A percentile compares a stretch with the other conserved stretches of the same genome.
phyloP scores from a whole-genome alignment of 2,113 vertebrate genomes.

The Actenoides hombroni region DNA sequence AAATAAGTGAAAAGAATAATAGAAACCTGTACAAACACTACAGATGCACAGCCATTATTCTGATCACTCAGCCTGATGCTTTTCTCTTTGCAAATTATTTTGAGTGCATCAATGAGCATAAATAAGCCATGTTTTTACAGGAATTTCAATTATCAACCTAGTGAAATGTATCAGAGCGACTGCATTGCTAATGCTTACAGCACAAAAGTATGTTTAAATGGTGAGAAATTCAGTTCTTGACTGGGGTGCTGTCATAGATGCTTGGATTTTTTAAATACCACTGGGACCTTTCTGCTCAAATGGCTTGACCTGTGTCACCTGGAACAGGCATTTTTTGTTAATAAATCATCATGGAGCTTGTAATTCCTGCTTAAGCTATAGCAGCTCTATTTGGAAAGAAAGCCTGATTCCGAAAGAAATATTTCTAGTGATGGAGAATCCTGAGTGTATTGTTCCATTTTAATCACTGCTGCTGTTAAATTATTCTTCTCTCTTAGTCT shows the following conservation, averaged over 20 bases:
- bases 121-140: constrained; percentile 5
- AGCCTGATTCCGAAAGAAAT: background rate
- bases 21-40: background rate
- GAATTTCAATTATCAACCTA: background rate
- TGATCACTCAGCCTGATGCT: constrained; percentile 6
- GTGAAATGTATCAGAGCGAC: background rate
- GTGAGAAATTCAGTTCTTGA: background rate
- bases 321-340: background rate
- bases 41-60: constrained; percentile 12
- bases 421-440: background rate
- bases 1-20: background rate
- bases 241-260: background rate
- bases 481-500: background rate
- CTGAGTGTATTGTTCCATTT: background rate
- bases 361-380: background rate
- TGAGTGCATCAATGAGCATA: background rate
- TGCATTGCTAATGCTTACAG: background rate
- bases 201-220: background rate
- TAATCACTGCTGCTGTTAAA: background rate
- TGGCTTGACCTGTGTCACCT: background rate
- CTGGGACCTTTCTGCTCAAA: background rate
- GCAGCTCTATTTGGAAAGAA: background rate
- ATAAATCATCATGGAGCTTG: background rate
- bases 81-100: constrained; percentile 37
- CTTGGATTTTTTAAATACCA: background rate